Conservation (phyloP, 2,888 invertebrate genomes). For the Danaus chrysippus region DNA sequence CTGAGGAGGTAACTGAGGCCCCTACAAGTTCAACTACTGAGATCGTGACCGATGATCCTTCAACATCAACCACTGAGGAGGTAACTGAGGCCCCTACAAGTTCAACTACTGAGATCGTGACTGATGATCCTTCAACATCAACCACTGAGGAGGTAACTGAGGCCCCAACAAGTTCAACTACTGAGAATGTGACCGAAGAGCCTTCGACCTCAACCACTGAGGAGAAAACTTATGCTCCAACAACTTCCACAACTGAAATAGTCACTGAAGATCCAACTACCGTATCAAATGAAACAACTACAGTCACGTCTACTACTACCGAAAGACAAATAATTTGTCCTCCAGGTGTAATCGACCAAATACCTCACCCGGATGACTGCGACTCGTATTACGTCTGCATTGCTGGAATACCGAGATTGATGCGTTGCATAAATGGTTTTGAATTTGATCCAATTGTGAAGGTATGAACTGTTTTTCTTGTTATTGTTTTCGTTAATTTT, state of each 20-base stretch:
- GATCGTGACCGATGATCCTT: background rate
- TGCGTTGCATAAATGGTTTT: constrained; percentile 15
- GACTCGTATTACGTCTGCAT: constrained; percentile 45
- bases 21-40: background rate
- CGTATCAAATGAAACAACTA: background rate
- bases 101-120: constrained; percentile 5
- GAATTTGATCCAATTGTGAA: constrained; percentile 17
- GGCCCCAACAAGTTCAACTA: constrained; percentile 4
- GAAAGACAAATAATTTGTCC: constrained; percentile 17
- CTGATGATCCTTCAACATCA: background rate
- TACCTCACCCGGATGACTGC: constrained; percentile 34
- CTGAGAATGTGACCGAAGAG: constrained; percentile 1
- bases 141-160: background rate
- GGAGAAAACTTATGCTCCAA: background rate
- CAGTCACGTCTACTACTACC: constrained; percentile 7
- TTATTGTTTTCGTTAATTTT: background rate
- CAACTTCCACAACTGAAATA: background rate
- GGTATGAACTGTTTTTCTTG: constrained; percentile 6
- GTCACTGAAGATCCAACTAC: background rate
- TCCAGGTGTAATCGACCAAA: constrained; percentile 14
- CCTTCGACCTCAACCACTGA: constrained; percentile 8
- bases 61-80: background rate
- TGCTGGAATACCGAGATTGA: constrained; percentile 23
- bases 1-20: background rate
- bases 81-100: background rate